Conservation (phyloP, 37 sponge, comb jelly and placozoan species). For the Halisarca cf. caerulea region DNA sequence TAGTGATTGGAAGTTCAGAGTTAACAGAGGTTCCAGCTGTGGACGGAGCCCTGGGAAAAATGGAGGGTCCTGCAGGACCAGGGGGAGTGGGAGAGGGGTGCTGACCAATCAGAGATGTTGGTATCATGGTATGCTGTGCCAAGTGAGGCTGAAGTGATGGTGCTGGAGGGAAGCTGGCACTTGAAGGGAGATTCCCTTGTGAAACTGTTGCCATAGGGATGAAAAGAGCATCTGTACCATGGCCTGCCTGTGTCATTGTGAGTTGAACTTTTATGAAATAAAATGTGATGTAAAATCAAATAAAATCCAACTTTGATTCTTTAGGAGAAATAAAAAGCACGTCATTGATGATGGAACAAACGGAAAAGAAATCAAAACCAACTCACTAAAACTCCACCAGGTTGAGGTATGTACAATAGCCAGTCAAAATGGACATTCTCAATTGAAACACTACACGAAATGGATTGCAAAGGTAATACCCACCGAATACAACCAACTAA, state of each 20-base stretch:
- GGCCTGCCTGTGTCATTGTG: slow-evolving; percentile 28
- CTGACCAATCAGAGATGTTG: neutral
- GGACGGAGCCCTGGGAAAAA: neutral
- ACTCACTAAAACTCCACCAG: neutral
- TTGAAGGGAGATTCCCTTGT: neutral
- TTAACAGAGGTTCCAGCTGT: too few relatives aligned
- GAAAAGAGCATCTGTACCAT: neutral
- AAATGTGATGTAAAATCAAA: neutral
- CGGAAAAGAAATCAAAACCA: too few relatives aligned
- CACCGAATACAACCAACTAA: too few relatives aligned
- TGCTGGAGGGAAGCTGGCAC: neutral
- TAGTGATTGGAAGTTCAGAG: too few relatives aligned
- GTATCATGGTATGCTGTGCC: too few relatives aligned
- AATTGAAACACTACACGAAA: neutral
- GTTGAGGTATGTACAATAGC: neutral
- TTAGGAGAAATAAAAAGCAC: too few relatives aligned
- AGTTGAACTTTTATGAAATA: neutral
- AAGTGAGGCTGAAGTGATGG: neutral
- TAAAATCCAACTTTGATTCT: slow-evolving; percentile 6
- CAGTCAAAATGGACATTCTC: neutral
- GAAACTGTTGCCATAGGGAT: slow-evolving; percentile 8
- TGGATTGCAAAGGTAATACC: too few relatives aligned
- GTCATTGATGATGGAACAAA: too few relatives aligned
- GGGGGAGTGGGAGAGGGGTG: neutral
- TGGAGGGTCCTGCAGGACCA: neutral